phyloP scores from a whole-genome alignment of 2,888 invertebrate species.

The Diplolepis rosae region DNA sequence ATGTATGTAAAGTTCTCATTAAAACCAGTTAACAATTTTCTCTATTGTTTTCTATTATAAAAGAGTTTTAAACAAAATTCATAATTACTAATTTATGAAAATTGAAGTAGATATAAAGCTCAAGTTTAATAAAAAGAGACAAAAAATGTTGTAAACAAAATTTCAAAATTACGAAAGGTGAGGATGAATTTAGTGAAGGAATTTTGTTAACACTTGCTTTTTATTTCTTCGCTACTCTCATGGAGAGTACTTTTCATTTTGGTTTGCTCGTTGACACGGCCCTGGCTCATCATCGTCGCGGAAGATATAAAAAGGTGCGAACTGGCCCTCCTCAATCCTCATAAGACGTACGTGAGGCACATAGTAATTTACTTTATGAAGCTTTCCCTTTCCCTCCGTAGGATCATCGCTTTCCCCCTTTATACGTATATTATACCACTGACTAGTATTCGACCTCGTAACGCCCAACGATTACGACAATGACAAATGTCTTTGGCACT shows the following conservation, averaged over 20 bases:
- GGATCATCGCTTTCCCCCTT: slow-evolving; percentile 51
- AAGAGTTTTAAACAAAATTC: too few relatives aligned
- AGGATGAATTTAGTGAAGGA: background rate
- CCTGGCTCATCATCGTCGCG: slow-evolving; percentile 10
- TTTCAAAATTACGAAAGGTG: background rate
- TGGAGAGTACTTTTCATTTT: background rate
- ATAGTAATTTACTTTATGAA: slow-evolving; percentile 59
- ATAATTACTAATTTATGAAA: too few relatives aligned
- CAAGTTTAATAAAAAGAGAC: too few relatives aligned
- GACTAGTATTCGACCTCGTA: slow-evolving; percentile 18
- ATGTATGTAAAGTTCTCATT: too few relatives aligned
- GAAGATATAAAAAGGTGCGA: slow-evolving; percentile 34
- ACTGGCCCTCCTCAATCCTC: slow-evolving; percentile 53
- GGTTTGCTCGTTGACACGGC: background rate
- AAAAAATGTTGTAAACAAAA: too few relatives aligned
- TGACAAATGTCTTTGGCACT: slow-evolving; percentile 25
- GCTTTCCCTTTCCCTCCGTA: slow-evolving; percentile 46
- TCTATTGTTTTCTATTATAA: too few relatives aligned
- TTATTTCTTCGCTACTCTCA: background rate
- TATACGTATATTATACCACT: slow-evolving; percentile 10
- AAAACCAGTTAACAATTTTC: too few relatives aligned
- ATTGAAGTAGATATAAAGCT: too few relatives aligned
- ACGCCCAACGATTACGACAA: slow-evolving; percentile 29
- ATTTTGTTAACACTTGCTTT: slow-evolving; percentile 8
- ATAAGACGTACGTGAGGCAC: slow-evolving; percentile 54